phyloP scores from a whole-genome alignment of 2,113 vertebrate species.

The Hydrochoerus hydrochaeris region DNA sequence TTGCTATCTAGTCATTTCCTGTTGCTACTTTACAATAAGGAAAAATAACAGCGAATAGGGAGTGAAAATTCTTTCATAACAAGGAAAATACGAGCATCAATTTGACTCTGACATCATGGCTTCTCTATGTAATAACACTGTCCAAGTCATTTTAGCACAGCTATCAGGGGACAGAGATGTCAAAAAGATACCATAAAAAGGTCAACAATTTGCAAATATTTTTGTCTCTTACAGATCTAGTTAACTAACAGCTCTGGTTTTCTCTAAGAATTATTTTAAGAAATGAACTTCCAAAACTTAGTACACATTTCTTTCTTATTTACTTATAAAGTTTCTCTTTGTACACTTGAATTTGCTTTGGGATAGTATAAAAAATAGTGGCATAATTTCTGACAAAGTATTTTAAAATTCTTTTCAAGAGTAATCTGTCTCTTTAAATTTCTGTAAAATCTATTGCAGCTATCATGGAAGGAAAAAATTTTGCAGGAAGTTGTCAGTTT shows the following conservation, averaged over 20 bases:
- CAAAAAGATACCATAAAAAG: background rate
- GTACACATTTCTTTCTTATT: background rate
- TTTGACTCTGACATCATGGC: background rate
- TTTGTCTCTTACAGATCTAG: background rate
- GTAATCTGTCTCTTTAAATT: background rate
- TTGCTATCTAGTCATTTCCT: background rate
- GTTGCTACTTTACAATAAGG: background rate
- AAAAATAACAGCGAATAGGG: background rate
- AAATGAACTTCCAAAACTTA: constrained; percentile 5
- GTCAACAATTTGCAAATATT: background rate
- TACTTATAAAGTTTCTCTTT: background rate
- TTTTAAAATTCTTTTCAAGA: constrained; percentile 22
- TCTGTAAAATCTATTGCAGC: background rate
- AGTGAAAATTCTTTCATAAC: background rate
- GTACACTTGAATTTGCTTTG: background rate
- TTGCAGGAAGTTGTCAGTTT: background rate
- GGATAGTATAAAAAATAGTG: background rate
- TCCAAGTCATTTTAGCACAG: background rate
- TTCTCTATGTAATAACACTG: background rate
- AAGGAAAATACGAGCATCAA: background rate
- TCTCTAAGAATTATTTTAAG: background rate
- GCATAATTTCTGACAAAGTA: background rate
- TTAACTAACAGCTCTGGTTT: background rate
- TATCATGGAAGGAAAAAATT: background rate
- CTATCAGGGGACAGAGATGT: background rate